These are phyloP conservation scores for Cebuella pygmaea DNA, from an alignment of 2,797 vertebrate genomes.

Conservation along the genomic window DNA sequence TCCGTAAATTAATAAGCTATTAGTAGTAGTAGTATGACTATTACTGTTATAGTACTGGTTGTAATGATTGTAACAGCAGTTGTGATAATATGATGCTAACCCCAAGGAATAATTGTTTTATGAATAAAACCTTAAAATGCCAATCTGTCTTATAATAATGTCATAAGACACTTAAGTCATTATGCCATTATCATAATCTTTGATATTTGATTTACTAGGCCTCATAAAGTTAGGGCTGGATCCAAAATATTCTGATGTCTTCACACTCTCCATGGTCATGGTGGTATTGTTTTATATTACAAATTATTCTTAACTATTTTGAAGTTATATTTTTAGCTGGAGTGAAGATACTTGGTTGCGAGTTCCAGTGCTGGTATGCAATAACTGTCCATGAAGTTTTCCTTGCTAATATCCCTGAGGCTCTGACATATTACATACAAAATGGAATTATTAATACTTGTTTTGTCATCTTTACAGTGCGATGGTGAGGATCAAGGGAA, in stretches of 20 bases:
- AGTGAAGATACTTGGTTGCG: not conserved
- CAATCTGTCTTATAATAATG: not conserved
- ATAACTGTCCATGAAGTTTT: not conserved
- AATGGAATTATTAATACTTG: not conserved
- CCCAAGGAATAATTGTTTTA: not conserved
- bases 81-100: not conserved
- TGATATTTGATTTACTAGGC: not conserved
- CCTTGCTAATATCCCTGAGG: not conserved
- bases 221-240: not conserved
- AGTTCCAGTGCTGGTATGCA: not conserved
- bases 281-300: not conserved
- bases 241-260: not conserved
- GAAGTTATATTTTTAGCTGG: not conserved
- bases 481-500: not conserved
- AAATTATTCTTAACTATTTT: not conserved
- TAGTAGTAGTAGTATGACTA: not conserved
- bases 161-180: not conserved
- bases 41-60: not conserved
- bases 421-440: not conserved
- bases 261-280: not conserved
- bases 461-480: not conserved
- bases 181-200: not conserved
- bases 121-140: not conserved
- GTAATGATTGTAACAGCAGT: not conserved
- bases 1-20: not conserved